These are phyloP conservation scores for Prunella strophiata DNA, from an alignment of 2,797 vertebrate genomes.

Conservation along the genomic window DNA sequence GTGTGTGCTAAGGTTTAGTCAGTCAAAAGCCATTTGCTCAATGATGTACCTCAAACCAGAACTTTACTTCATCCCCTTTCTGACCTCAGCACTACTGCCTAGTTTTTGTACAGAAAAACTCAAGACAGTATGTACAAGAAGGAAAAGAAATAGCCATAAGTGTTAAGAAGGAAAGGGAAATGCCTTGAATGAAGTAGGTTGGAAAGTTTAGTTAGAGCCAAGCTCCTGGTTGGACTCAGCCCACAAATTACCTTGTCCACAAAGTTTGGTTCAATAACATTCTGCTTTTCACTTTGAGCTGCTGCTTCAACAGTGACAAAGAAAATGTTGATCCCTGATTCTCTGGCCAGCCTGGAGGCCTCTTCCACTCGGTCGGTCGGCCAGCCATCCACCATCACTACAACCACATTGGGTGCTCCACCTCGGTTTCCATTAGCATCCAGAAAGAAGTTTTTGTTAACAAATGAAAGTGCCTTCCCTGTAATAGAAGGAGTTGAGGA, in stretches of 20 bases:
- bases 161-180: not conserved
- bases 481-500: slow-evolving; percentile 42
- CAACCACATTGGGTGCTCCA: slow-evolving; percentile 89
- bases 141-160: not conserved
- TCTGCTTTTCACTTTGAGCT: slow-evolving; percentile 88
- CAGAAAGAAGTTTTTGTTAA: slow-evolving; percentile 92
- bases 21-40: not conserved
- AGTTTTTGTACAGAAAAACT: not conserved
- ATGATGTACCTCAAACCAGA: not conserved
- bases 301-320: slow-evolving; percentile 96
- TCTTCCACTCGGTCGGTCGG: slow-evolving; percentile 95
- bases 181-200: not conserved
- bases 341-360: slow-evolving; percentile 89
- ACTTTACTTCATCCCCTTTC: not conserved
- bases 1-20: not conserved
- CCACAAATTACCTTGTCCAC: slow-evolving; percentile 88
- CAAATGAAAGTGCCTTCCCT: slow-evolving; percentile 94
- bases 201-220: not conserved
- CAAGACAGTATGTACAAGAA: not conserved
- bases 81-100: not conserved
- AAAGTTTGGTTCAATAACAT: slow-evolving; percentile 88
- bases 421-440: slow-evolving; percentile 92
- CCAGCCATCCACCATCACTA: slow-evolving; percentile 96
- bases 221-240: not conserved
- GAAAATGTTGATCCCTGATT: slow-evolving; percentile 98